Conservation (phyloP, 2,888 invertebrate species). For the Pristionchus entomophagus region DNA sequence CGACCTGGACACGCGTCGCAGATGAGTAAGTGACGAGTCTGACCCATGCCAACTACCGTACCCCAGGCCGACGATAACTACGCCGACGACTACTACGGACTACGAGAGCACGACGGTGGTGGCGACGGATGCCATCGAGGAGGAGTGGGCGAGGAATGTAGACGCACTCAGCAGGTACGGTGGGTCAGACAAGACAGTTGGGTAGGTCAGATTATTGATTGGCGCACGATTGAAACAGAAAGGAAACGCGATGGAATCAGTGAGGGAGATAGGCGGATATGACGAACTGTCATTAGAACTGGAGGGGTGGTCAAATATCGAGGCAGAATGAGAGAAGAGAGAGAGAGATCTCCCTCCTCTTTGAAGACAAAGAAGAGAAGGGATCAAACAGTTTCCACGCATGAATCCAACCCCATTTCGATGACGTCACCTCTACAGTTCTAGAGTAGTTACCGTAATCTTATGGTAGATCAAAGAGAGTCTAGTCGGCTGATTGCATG, state of each 20-base stretch:
- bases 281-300: conserved; percentile 23
- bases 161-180: background rate
- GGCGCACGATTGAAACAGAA: background rate
- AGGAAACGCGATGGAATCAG: background rate
- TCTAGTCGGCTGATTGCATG: background rate
- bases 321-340: conserved; percentile 8
- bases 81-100: background rate
- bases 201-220: too few species aligned
- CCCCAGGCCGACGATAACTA: background rate
- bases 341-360: background rate
- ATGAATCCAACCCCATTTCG: background rate
- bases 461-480: background rate
- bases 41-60: background rate
- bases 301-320: conserved; percentile 20
- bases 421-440: background rate
- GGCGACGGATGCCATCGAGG: background rate
- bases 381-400: conserved; percentile 38
- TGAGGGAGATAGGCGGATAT: conserved; percentile 25
- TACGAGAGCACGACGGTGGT: background rate
- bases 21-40: background rate
- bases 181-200: background rate
- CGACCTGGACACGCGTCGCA: background rate
- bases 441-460: background rate
- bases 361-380: conserved; percentile 27
- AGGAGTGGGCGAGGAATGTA: background rate